These are phyloP conservation scores for Cyphomyrus plagiostoma DNA, from an alignment of 2,113 vertebrate species.

Conservation along the genomic window DNA sequence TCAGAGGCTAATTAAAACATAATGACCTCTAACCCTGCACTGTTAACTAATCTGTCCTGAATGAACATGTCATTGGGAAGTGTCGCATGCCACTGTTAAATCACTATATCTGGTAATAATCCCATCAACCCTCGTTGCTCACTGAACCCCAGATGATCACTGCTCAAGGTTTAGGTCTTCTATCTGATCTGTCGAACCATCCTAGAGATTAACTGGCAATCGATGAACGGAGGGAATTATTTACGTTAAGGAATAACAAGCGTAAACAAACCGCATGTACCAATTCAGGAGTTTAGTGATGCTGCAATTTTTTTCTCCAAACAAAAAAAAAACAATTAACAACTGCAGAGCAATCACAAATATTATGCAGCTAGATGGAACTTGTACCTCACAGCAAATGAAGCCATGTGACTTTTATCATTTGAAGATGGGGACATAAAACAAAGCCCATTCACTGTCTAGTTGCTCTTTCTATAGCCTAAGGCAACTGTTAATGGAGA, in stretches of 20 bases:
- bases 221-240: constrained; percentile 49
- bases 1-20: constrained; percentile 75
- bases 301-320: constrained; percentile 39
- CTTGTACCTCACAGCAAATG: not conserved
- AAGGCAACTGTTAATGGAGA: constrained; percentile 77
- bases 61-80: constrained; percentile 50
- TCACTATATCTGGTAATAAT: constrained; percentile 54
- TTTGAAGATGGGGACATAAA: constrained; percentile 46
- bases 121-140: constrained; percentile 55
- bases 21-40: constrained; percentile 59
- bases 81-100: constrained; percentile 52
- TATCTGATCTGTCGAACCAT: constrained; percentile 48
- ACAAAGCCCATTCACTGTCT: constrained; percentile 42
- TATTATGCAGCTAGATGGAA: constrained; percentile 37
- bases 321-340: constrained; percentile 48
- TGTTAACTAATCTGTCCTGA: constrained; percentile 71
- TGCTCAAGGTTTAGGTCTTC: constrained; percentile 29
- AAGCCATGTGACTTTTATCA: not conserved
- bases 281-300: not conserved
- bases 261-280: not conserved
- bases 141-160: constrained; percentile 45
- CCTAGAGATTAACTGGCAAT: constrained; percentile 60
- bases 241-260: not conserved
- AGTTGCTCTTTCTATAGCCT: constrained; percentile 69
- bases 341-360: constrained; percentile 50